These are phyloP conservation scores for Eumacrocentrus americanus DNA, from an alignment of 2,888 invertebrate genomes.

Conservation along the genomic window DNA sequence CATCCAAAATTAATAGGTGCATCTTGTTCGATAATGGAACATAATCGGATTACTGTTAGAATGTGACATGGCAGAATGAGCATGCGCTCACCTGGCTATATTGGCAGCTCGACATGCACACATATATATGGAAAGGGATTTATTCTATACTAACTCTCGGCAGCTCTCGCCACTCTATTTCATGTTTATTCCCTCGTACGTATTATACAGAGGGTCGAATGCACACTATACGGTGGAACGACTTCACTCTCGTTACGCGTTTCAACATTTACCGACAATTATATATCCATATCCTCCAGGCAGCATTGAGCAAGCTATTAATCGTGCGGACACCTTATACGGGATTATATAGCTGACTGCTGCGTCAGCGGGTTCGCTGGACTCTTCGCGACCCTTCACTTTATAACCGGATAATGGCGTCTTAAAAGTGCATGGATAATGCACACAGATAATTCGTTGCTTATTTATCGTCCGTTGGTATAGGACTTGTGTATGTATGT, in stretches of 20 bases:
- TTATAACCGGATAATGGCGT: too few relatives aligned
- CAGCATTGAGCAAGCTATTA: too few relatives aligned
- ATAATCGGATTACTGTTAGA: constrained; percentile 46
- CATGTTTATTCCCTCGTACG: constrained; percentile 4
- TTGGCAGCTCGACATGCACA: constrained; percentile 34
- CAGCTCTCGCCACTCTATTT: too few relatives aligned
- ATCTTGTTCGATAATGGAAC: constrained; percentile 44
- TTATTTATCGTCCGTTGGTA: too few relatives aligned
- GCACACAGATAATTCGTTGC: too few relatives aligned
- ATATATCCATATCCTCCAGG: too few relatives aligned
- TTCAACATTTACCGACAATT: constrained; percentile 48
- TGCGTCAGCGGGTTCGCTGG: too few relatives aligned
- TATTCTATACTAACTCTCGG: constrained; percentile 40
- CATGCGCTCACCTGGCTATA: constrained; percentile 24
- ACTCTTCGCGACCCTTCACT: too few relatives aligned
- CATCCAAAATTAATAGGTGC: constrained; percentile 44
- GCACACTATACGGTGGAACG: constrained; percentile 10
- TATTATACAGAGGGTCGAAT: constrained; percentile 15
- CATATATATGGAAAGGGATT: constrained; percentile 41
- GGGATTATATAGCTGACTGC: too few relatives aligned
- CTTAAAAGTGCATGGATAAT: too few relatives aligned
- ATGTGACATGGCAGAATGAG: constrained; percentile 35
- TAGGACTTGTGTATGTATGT: too few relatives aligned
- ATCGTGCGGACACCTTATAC: too few relatives aligned
- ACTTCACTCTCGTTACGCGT: constrained; percentile 44